Evolutionary conservation across 2,797 vertebrate genomes (phyloP).

Genomic region (Coregonus suidteri): DNA sequence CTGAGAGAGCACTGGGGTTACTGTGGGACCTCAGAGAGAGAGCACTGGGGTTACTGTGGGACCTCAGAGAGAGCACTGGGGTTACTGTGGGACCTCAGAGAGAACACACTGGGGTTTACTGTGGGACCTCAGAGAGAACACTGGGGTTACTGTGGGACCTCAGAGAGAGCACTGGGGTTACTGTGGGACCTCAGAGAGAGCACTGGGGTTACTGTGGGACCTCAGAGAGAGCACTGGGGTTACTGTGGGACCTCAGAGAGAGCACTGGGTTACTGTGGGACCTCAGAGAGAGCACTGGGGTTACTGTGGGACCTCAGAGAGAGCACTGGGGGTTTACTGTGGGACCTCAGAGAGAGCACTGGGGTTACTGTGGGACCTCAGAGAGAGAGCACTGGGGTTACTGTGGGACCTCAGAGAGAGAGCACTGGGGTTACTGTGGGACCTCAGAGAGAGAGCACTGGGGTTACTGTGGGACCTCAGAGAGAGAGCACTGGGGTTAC

Average conservation of each 20-base stretch:
- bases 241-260: not conserved
- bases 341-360: conserved; percentile 76
- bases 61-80: no score
- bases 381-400: not conserved
- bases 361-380: conserved; percentile 79
- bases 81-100: no score
- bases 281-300: no score
- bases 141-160: conserved; percentile 79
- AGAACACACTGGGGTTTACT: no score
- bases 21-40: no score
- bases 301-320: conserved; percentile 49
- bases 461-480: conserved; percentile 82
- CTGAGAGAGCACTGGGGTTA: no score
- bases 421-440: conserved; percentile 80
- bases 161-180: conserved; percentile 80
- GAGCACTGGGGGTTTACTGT: conserved; percentile 80
- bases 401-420: conserved; percentile 35
- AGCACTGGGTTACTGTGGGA: no score
- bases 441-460: conserved; percentile 77
- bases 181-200: conserved; percentile 73
- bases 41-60: no score
- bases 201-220: no score
- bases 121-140: conserved; percentile 57
- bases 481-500: no score
- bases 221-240: not conserved